A percentile compares a stretch with the other conserved stretches of the same genome.
Conservation (phyloP, 2,888 invertebrate species). For the Trypoxylon attenuatum region DNA sequence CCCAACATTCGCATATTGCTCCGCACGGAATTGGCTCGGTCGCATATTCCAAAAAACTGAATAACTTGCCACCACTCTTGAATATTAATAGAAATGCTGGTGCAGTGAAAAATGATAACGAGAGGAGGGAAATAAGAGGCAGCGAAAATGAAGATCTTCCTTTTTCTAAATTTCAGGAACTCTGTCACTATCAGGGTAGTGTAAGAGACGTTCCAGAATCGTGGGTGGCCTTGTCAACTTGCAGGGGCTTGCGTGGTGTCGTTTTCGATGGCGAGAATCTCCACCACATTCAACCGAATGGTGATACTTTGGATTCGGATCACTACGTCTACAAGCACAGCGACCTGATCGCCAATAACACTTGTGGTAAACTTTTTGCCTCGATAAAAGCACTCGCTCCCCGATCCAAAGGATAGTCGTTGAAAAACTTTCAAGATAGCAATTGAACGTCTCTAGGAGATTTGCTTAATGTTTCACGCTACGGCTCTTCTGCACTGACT, state of each 20-base stretch:
- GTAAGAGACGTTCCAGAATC: constrained; percentile 83
- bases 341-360: constrained; percentile 77
- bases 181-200: constrained; percentile 87
- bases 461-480: neutral
- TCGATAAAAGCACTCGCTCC: neutral
- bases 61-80: no score
- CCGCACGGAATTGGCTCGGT: no score
- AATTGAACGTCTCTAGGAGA: neutral
- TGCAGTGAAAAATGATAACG: no score
- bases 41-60: no score
- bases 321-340: constrained; percentile 83
- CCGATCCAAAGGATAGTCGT: neutral
- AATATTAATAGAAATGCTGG: no score
- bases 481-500: no score
- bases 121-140: no score
- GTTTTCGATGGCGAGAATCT: constrained; percentile 86
- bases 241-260: constrained; percentile 84
- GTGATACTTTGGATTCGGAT: constrained; percentile 74
- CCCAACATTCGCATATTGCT: no score
- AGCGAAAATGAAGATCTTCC: no score
- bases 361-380: constrained; percentile 76
- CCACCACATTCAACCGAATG: constrained; percentile 82
- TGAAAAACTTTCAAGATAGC: neutral
- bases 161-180: constrained; percentile 78
- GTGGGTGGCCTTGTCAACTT: constrained; percentile 91